Evolutionary conservation across 53 echinoderm and acorn worm species (phyloP), one percentile per base, ranked within the genome.

Genomic region (Echinometra lucunter): DNA sequence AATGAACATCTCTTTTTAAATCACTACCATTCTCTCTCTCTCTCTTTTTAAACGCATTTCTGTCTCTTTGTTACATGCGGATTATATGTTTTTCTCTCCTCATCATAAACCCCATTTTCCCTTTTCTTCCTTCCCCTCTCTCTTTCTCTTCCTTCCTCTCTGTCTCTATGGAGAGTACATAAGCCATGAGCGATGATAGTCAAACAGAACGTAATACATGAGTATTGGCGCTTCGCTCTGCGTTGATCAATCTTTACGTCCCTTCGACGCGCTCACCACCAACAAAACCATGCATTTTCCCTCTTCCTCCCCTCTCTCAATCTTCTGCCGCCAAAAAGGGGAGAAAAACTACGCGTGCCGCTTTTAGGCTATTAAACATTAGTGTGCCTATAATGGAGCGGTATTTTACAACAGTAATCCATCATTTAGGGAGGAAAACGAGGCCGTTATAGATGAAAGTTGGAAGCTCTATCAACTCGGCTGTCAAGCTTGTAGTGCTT

Each of bases 331-430:
- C 88, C 88, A 28, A 49, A 34, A 88, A 49, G 88, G 88, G 63
- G 37, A 40, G 57, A 58, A 40, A 90, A 58, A 90, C 40, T 58
- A 63, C 69, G 70, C 92, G 92, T 92, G 92, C 92, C 92, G 72
- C 92, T 92, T 92, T 92, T 53, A 70, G 49, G 92, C 72, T 92
- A 92, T 92, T 92, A 92, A 72, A 92, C 92, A 92, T 92, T 92
- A 92, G 92, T 72, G 92, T 92, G 69, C 28, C 25, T 72, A 72
- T 92, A 92, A 92, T 92, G 92, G 92, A 92, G 92, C 53, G 47
- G 72, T 72, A 92, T 92, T 92, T 72, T 92, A 92, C 92, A 42
- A 92, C 72, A 53, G 92, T 47, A 25, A 92, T 92, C 92, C 92
- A 92, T 92, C 92, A 92, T 60, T 90, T 90, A 90, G 35, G 15